Evolutionary conservation across 37 sponge, comb jelly and placozoan species (phyloP), one percentile per base, ranked within the genome.

Genomic region (Axinella damicornis): DNA sequence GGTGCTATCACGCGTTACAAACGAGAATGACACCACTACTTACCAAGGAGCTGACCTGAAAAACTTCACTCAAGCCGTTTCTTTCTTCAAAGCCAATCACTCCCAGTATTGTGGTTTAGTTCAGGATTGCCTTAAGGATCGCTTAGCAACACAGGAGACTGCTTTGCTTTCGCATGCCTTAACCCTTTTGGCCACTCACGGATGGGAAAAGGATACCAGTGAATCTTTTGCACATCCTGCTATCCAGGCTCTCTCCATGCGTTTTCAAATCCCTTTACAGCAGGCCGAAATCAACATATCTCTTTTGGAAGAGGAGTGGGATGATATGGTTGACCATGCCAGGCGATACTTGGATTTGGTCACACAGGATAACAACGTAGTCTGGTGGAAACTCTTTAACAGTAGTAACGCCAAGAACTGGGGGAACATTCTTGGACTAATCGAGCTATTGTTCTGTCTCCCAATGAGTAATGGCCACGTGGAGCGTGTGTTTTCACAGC

Each of bases 311-410:
- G 78, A 76, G 53, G 86, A 77, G 59, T 85, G 78, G 86, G 78
- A 54, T 67, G 78, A 85, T 37, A 69, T 78, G 86, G 78, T 77
- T 13, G 71, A 34, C 5, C 78, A 85, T 76, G 79, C 57, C 4
- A 76, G 67, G 76, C 69, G 30, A 38, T 85, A 85, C 86, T 57
- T 78, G 35, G 53, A 77, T 34, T 60, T 77, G 22, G 78, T 66
- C 0, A n/a, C 53, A 41, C 71, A 77, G n/a, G 58, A 78, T 40
- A 68, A 69, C 25, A 54, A 54, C 39, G 39, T 67, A 30, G 40
- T 70, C 24, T 82, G 73, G 83, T 85, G 85, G 77, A 85, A 85
- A 56, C 69, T 76, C 16, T 85, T 76, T 60, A 85, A 85, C 40
- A 4, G 39, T 14, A 60, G 27, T n/a, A 71, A 85, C 32, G 69